phyloP scores from a whole-genome alignment of 2,888 invertebrate genomes.

The Andrena praecox region DNA sequence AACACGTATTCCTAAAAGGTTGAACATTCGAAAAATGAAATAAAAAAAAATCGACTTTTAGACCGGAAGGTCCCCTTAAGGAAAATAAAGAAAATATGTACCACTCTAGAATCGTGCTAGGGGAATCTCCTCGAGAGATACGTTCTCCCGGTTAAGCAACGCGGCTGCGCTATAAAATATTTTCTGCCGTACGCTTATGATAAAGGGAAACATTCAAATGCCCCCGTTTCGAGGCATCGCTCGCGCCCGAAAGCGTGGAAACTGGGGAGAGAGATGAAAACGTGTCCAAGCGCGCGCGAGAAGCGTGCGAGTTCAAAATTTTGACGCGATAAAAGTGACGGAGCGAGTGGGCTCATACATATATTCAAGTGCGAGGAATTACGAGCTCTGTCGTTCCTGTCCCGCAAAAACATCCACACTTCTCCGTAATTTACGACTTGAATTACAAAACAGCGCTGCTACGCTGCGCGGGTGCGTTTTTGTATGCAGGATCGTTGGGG shows the following conservation, averaged over 20 bases:
- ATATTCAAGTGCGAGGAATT: slow-evolving; percentile 32
- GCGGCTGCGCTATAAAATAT: neutral
- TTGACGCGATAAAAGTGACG: slow-evolving; percentile 42
- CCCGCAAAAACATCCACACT: slow-evolving; percentile 6
- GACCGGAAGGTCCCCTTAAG: no score
- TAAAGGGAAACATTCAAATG: neutral
- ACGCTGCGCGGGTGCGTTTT: neutral
- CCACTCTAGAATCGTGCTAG: neutral
- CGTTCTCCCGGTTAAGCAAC: neutral
- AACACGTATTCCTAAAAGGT: no score
- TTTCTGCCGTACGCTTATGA: neutral
- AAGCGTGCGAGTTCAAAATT: neutral
- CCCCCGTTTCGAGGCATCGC: neutral
- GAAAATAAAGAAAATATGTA: neutral
- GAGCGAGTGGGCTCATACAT: slow-evolving; percentile 11
- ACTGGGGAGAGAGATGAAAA: neutral
- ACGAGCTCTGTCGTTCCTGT: slow-evolving; percentile 13
- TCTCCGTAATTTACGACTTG: slow-evolving; percentile 31
- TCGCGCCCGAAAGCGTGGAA: neutral
- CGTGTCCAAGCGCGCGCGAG: neutral
- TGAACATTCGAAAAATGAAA: no score
- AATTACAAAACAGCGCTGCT: slow-evolving; percentile 19
- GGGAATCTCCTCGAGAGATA: neutral
- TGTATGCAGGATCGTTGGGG: neutral
- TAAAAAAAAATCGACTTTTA: no score